phyloP scores from a whole-genome alignment of 2,113 vertebrate species.

The Erinaceus europaeus region DNA sequence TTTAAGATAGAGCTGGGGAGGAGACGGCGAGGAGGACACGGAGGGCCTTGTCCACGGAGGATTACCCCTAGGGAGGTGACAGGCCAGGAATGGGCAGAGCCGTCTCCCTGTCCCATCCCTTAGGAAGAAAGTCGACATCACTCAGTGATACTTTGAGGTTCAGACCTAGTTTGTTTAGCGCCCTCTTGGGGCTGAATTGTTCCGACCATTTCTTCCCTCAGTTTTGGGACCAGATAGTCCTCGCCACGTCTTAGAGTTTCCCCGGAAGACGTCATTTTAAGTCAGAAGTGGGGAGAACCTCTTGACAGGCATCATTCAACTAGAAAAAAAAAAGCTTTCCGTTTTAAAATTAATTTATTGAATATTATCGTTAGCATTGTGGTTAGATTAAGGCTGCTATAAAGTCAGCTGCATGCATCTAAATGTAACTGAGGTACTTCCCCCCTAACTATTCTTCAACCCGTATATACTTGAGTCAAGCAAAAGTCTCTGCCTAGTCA shows the following conservation, averaged over 20 bases:
- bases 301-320: not conserved
- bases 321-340: not conserved
- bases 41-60: not conserved
- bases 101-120: not conserved
- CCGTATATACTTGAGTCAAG: not conserved
- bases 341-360: not conserved
- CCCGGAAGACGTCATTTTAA: not conserved
- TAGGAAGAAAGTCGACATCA: not conserved
- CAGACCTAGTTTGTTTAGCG: not conserved
- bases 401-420: not conserved
- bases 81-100: not conserved
- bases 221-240: not conserved
- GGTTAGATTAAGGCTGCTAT: not conserved
- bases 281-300: not conserved
- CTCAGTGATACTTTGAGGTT: not conserved
- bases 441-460: not conserved
- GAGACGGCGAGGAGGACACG: no score
- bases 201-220: not conserved
- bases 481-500: not conserved
- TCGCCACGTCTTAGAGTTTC: no score
- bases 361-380: slow-evolving; percentile 25
- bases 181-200: not conserved
- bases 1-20: no score
- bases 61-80: not conserved
- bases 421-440: not conserved